Base-by-base conservation (phyloP, 2,113 vertebrate genomes). In the Passer montanus region DNA sequence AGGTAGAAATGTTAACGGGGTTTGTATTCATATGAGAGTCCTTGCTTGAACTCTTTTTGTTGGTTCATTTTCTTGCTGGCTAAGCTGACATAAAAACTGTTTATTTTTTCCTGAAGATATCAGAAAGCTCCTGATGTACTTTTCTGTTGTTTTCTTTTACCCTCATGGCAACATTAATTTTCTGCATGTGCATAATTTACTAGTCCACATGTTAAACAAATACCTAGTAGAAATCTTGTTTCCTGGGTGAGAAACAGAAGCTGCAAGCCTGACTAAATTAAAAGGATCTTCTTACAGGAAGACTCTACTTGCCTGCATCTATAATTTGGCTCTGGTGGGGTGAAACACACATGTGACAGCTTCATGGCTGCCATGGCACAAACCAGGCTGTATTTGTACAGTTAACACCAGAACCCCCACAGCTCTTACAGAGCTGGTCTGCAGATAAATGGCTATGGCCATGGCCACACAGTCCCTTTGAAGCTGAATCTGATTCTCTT, bases 341-440 rank as follows among this genome's bases (percentile, higher is more conserved):
- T 62, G 31, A 79, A 76, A 6, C 8, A 6, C 6, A 53, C 0
- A 0, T 14, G 27, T 27, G 52, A 50, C n/a, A 56, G 10, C 4
- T 89, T 76, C 49, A 21, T n/a, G 35, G 13, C 23, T 49, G 3
- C n/a, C n/a, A 35, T 11, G 13, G 28, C 33, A 89, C 26, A 73
- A 80, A 94, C 1, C 0, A 7, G 56, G 14, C 5, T 49, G 43
- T 13, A 5, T 52, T 87, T 87, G 44, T 15, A 35, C 15, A 47
- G 9, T 13, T 28, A 52, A 37, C 11, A 39, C 3, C 14, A 3
- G 4, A 59, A 63, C 6, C 35, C 31, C 3, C 1, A 1, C 20
- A 77, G 20, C 11, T n/a, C 37, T 53, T 39, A 35, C 9, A 35
- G 47, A 62, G 5, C 4, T 50, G 16, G 6, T 60, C n/a, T 86